Conservation (phyloP, 2,797 vertebrate species). For the Leptodactylus fallax region DNA sequence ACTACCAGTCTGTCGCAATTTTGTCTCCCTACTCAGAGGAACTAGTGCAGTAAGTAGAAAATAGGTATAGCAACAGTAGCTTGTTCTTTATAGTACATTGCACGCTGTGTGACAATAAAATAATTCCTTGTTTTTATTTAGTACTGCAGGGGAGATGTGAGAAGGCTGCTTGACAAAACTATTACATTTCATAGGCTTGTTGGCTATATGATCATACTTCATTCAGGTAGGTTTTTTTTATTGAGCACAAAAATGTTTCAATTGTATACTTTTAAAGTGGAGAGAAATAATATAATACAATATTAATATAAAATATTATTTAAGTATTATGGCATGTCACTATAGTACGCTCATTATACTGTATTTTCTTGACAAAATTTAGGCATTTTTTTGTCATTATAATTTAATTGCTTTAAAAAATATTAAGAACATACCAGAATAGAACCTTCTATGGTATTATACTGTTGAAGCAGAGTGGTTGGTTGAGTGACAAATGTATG, state of each 20-base stretch:
- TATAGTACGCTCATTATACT: too few species aligned
- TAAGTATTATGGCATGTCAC: too few species aligned
- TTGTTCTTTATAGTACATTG: background rate
- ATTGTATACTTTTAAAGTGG: background rate
- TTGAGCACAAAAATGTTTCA: slow-evolving; percentile 5
- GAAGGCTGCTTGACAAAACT: slow-evolving; percentile 79
- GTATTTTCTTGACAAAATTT: too few species aligned
- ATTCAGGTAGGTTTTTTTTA: slow-evolving; percentile 72
- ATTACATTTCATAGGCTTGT: slow-evolving; percentile 80
- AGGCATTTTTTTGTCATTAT: too few species aligned
- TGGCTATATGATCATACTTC: slow-evolving; percentile 77
- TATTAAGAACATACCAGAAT: too few species aligned
- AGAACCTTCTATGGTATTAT: too few species aligned
- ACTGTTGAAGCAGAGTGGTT: too few species aligned
- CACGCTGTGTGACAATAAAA: background rate
- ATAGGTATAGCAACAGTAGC: background rate
- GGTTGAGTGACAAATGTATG: too few species aligned
- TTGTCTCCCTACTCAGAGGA: slow-evolving; percentile 80
- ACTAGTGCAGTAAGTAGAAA: slow-evolving; percentile 76
- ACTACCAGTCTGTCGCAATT: slow-evolving; percentile 80
- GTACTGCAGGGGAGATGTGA: slow-evolving; percentile 75
- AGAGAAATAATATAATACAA: too few species aligned
- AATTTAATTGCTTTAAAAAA: too few species aligned
- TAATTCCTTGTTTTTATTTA: slow-evolving; percentile 67
- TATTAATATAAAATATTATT: too few species aligned